Conservation (phyloP, 2,113 vertebrate species). For the Seriola dumerili region DNA sequence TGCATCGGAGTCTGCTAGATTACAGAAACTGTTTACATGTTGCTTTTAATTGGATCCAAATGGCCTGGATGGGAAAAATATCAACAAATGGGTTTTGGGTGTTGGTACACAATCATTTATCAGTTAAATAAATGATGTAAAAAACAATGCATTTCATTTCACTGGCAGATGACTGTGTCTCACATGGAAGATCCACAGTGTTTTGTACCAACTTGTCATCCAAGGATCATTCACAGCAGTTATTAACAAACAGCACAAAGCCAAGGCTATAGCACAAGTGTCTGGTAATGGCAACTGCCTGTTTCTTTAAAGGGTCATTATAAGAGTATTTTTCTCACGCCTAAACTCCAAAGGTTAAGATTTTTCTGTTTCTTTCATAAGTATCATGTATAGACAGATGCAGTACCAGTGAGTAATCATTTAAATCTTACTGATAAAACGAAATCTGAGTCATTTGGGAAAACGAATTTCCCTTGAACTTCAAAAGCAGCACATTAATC, state of each 20-base stretch:
- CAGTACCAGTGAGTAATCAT: not conserved
- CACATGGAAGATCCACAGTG: not conserved
- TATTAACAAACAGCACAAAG: conserved; percentile 15
- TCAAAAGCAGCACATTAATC: conserved; percentile 3
- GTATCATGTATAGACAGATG: not conserved
- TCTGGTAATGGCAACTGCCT: not conserved
- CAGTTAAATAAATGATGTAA: not conserved
- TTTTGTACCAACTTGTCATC: not conserved
- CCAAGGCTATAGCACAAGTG: not conserved
- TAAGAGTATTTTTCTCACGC: not conserved
- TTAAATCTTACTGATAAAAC: not conserved
- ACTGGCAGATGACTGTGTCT: conserved; percentile 5
- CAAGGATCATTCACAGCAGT: not conserved
- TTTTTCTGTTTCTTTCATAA: not conserved
- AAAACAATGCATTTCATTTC: conserved; percentile 42
- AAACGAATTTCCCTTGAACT: not conserved
- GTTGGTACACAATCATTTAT: conserved; percentile 32
- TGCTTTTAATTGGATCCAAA: conserved; percentile 69
- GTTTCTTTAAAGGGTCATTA: not conserved
- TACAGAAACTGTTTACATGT: conserved; percentile 67
- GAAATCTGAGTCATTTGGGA: not conserved
- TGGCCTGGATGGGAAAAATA: conserved; percentile 53
- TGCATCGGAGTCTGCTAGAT: conserved; percentile 45
- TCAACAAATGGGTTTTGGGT: conserved; percentile 42
- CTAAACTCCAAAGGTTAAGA: not conserved